phyloP scores from a whole-genome alignment of 2,113 vertebrate species.

The Anolis carolinensis region DNA sequence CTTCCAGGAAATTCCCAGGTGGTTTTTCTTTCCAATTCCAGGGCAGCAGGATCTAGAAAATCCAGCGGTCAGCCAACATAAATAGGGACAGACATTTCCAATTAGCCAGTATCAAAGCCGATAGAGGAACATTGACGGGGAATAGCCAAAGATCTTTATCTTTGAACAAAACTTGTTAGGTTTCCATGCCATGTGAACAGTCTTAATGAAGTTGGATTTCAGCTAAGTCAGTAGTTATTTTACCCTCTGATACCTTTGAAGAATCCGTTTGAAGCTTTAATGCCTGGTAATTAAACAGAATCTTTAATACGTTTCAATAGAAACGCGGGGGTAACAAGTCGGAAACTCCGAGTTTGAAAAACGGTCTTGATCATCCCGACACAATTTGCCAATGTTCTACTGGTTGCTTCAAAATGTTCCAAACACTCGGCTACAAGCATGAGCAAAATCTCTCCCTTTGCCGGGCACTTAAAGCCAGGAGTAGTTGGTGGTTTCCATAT shows the following conservation, averaged over 20 bases:
- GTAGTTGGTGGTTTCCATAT: too few relatives aligned
- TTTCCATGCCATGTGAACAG: constrained; percentile 66
- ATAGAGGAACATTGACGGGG: constrained; percentile 64
- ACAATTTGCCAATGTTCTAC: constrained; percentile 11
- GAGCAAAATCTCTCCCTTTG: too few relatives aligned
- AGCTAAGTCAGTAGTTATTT: constrained; percentile 65
- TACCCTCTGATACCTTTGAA: constrained; percentile 59
- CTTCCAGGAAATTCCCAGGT: constrained; percentile 8
- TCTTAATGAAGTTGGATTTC: constrained; percentile 73
- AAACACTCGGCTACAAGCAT: constrained; percentile 28
- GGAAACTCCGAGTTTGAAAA: constrained; percentile 55
- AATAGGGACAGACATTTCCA: constrained; percentile 55
- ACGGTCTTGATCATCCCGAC: constrained; percentile 44
- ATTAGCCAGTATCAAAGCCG: constrained; percentile 72
- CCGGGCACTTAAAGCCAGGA: too few relatives aligned
- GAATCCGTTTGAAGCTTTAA: constrained; percentile 67
- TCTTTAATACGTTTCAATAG: constrained; percentile 63
- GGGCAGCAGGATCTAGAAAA: constrained; percentile 33
- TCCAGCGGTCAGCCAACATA: constrained; percentile 48
- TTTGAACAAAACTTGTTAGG: constrained; percentile 74
- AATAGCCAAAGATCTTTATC: constrained; percentile 71
- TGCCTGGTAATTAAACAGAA: constrained; percentile 68
- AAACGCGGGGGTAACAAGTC: constrained; percentile 53
- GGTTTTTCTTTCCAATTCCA: constrained; percentile 17
- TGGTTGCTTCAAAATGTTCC: constrained; percentile 47